Evolutionary conservation across 2,113 vertebrate genomes (phyloP), one percentile per base, ranked within the genome.

Genomic region (Callospermophilus lateralis): DNA sequence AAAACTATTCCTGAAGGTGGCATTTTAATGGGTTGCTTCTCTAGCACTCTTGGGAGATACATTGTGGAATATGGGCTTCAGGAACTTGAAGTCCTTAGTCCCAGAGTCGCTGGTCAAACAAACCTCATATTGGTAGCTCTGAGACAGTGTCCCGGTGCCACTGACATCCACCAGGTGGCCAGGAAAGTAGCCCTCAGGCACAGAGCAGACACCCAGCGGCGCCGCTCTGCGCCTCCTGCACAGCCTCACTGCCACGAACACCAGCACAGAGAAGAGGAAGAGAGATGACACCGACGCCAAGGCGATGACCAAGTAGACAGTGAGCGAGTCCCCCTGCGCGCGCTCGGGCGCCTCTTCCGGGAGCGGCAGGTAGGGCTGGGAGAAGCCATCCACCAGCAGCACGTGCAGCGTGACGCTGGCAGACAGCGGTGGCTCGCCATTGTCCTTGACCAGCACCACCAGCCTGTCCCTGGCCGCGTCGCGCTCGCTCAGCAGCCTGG

Each of bases 61-160:
- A 0, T 58, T 93, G 26, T 89, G 80, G 0, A 94, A 30, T 34
- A 90, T 20, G 0, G 92, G 95, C 13, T 97, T 96, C 15, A 97
- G 20, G 9, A 96, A 97, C 0, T 95, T 97, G 26, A 95, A 95
- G 1, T 96, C 95, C 6, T 12, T 48, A 1, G 89, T 39, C 10
- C 32, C 42, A 0, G 76, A 7, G 0, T 8, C 92, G 34, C 48
- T 93, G 0, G 4, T 34, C 26, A 97, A n/a, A 20, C 76, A 79
- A 24, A 97, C 39, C 39, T 97, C 92, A 4, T 97, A 97, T 11
- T 78, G 88, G 22, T 96, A 96, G 12, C 73, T 81, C 0, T 96
- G 73, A 4, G 93, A 88, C 19, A 65, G 8, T 26, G 61, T 28
- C 24, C 61, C 61, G 0, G 61, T 24, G 26, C 61, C 61, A 10